Conservation (phyloP, 1,140 invertebrate species). For the Drosophila nebulosa region DNA sequence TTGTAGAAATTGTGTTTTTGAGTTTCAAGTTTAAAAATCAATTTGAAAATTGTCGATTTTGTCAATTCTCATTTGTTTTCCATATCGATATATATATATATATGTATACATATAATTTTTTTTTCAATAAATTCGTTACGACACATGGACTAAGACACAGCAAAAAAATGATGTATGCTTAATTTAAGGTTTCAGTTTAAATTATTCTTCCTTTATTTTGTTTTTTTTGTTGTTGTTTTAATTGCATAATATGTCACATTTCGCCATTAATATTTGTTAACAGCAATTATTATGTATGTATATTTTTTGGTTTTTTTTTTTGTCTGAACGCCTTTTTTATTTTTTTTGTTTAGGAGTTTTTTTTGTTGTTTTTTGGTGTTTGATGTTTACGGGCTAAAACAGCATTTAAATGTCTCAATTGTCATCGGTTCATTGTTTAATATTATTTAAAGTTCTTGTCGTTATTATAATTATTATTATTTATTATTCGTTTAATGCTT, state of each 20-base stretch:
- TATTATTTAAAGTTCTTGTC: not conserved
- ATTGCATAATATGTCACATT: constrained; percentile 47
- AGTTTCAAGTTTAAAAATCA: constrained; percentile 22
- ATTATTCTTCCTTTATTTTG: constrained; percentile 11
- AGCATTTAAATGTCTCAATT: not conserved
- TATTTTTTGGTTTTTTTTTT: not conserved
- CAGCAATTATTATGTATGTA: not conserved
- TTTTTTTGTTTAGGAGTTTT: not conserved
- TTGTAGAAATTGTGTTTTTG: constrained; percentile 17
- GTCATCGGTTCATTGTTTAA: not conserved
- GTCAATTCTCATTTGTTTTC: constrained; percentile 15
- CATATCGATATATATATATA: constrained; percentile 7
- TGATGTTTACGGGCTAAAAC: not conserved
- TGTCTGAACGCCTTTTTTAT: not conserved
- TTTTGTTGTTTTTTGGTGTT: not conserved
- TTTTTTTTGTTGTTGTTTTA: constrained; percentile 28
- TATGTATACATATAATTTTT: constrained; percentile 27
- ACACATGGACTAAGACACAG: constrained; percentile 78
- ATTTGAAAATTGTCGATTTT: constrained; percentile 23
- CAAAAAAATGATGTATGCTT: constrained; percentile 76
- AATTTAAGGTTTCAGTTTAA: constrained; percentile 59
- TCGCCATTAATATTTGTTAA: constrained; percentile 31
- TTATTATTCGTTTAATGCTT: not conserved
- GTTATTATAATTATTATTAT: not conserved
- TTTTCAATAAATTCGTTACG: constrained; percentile 77